Evolutionary conservation across 2,113 vertebrate genomes (phyloP).

Genomic region (Pimephales promelas): DNA sequence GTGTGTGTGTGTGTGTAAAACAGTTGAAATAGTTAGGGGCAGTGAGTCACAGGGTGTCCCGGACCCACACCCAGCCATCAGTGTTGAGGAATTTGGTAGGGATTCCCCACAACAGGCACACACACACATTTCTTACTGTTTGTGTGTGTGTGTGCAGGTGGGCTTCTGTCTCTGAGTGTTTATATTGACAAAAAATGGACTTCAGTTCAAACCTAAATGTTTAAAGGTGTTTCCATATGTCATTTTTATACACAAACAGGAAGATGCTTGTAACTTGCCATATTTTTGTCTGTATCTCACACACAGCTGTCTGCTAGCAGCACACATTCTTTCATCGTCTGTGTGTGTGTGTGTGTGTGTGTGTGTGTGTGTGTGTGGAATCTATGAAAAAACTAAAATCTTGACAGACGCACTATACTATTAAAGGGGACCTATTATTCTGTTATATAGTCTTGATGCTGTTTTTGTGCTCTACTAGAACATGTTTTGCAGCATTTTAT

Average conservation of each 20-base stretch:
- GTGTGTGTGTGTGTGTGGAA: background rate
- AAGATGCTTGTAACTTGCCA: background rate
- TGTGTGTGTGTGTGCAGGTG: background rate
- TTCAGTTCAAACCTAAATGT: background rate
- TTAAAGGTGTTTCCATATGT: background rate
- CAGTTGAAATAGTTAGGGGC: background rate
- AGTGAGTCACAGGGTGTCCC: slow-evolving; percentile 37
- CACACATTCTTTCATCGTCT: background rate
- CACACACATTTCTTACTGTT: background rate
- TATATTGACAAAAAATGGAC: background rate
- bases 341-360: background rate
- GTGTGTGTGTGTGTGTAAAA: background rate
- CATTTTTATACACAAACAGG: background rate
- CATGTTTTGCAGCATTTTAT: too few species aligned
- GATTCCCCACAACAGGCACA: background rate
- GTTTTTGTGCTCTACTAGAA: too few species aligned
- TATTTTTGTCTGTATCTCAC: background rate
- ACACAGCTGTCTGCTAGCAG: background rate
- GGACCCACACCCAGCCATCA: slow-evolving; percentile 33
- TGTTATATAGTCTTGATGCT: too few species aligned
- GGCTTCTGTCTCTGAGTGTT: background rate
- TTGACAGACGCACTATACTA: background rate
- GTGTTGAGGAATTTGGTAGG: slow-evolving; percentile 25
- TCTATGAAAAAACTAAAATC: background rate
- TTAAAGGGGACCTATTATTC: too few species aligned